phyloP scores from a whole-genome alignment of 2,888 invertebrate species.

The Octonoba sinensis region DNA sequence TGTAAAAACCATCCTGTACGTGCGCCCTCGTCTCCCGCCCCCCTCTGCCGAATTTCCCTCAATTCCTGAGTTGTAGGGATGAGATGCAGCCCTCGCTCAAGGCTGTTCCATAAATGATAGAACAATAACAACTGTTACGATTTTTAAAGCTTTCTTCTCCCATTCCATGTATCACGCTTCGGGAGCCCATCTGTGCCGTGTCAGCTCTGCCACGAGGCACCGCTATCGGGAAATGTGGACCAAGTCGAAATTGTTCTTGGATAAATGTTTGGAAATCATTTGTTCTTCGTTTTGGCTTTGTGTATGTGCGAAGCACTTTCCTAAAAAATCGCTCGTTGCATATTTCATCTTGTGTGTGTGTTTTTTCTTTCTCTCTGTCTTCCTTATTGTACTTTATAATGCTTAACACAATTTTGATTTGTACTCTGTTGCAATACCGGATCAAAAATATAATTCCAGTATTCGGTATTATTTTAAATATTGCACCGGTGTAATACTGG shows the following conservation, averaged over 20 bases:
- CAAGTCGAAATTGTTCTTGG: background rate
- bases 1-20: slow-evolving; percentile 27
- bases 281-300: no score
- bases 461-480: no score
- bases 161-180: slow-evolving; percentile 12
- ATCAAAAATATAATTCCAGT: no score
- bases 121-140: slow-evolving; percentile 57
- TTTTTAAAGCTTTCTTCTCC: slow-evolving; percentile 39
- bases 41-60: slow-evolving; percentile 7
- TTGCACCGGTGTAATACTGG: no score
- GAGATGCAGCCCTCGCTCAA: background rate
- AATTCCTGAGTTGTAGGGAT: slow-evolving; percentile 23
- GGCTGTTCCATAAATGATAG: slow-evolving; percentile 48
- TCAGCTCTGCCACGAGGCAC: background rate
- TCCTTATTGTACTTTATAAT: no score
- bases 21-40: background rate
- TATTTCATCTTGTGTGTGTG: no score
- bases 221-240: background rate
- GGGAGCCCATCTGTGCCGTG: slow-evolving; percentile 33
- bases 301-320: no score
- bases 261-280: no score
- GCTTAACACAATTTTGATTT: no score
- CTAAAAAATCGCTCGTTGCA: no score
- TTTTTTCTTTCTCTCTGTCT: no score
- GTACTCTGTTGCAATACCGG: no score